Percentiles rank a stretch among this genome's conserved stretches.
These are phyloP conservation scores for Pelobates cultripes DNA, from an alignment of 2,797 vertebrate species.

Conservation along the genomic window DNA sequence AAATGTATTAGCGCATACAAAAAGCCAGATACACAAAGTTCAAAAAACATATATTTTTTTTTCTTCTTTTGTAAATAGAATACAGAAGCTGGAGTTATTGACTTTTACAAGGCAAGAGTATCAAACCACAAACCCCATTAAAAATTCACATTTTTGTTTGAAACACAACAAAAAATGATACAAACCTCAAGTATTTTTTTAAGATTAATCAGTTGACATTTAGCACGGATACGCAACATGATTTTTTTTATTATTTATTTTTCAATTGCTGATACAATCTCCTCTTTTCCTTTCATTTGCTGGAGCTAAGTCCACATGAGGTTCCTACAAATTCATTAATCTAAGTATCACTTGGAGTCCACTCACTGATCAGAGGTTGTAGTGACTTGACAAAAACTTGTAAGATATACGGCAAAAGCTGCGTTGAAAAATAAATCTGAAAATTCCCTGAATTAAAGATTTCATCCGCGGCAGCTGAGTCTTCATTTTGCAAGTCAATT, in stretches of 20 bases:
- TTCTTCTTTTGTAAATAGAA: conserved; percentile 56
- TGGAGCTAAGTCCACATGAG: too few relatives aligned
- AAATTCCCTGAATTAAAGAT: too few relatives aligned
- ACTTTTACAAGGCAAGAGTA: conserved; percentile 71
- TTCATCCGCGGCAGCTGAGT: too few relatives aligned
- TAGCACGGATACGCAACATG: conserved; percentile 60
- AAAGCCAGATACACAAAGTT: conserved; percentile 71
- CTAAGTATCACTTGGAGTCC: too few relatives aligned
- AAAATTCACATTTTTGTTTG: conserved; percentile 71
- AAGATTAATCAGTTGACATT: conserved; percentile 65
- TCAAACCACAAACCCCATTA: conserved; percentile 72
- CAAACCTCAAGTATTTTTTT: conserved; percentile 63
- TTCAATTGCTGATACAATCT: background rate
- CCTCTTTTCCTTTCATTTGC: background rate
- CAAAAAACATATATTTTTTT: conserved; percentile 50
- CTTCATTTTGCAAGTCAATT: too few relatives aligned
- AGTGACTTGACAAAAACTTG: too few relatives aligned
- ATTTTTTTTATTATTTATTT: background rate
- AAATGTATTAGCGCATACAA: conserved; percentile 73
- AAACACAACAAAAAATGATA: conserved; percentile 66
- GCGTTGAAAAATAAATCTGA: too few relatives aligned
- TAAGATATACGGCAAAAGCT: too few relatives aligned
- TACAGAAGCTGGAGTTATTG: conserved; percentile 68
- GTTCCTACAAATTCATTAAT: too few relatives aligned
- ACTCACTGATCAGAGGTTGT: too few relatives aligned